Conservation (phyloP, 2,888 invertebrate species). For the Agonopterix arenella region DNA sequence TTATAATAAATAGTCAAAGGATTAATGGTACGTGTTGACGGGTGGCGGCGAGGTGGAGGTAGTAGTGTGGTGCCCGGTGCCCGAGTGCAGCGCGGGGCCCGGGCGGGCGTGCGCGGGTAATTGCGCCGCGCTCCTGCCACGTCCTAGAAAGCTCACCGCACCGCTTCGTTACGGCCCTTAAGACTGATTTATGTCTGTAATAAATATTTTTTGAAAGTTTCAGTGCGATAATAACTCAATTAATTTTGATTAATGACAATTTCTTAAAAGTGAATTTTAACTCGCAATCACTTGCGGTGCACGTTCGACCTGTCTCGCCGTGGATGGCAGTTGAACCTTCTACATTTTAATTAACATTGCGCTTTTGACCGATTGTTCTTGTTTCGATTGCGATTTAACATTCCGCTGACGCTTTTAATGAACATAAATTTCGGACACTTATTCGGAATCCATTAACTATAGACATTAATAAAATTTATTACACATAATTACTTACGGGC, state of each 20-base stretch:
- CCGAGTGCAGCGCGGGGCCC: neutral
- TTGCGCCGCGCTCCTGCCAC: slow-evolving; percentile 39
- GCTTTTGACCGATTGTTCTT: slow-evolving; percentile 56
- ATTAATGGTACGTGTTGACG: no score
- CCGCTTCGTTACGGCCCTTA: slow-evolving; percentile 70
- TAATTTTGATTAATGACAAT: slow-evolving; percentile 76
- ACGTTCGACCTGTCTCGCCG: slow-evolving; percentile 43
- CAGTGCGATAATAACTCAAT: slow-evolving; percentile 76
- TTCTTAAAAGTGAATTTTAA: slow-evolving; percentile 72
- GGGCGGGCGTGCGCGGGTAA: slow-evolving; percentile 22
- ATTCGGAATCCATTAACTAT: slow-evolving; percentile 6
- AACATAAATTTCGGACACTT: slow-evolving; percentile 16
- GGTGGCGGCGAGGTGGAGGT: neutral
- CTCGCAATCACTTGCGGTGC: slow-evolving; percentile 29
- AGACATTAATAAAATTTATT: slow-evolving; percentile 9
- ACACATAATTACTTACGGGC: slow-evolving; percentile 2
- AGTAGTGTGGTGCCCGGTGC: no score
- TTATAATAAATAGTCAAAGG: no score
- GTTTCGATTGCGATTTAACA: slow-evolving; percentile 43
- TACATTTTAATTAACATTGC: slow-evolving; percentile 60
- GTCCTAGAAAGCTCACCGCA: slow-evolving; percentile 67
- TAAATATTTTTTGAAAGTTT: slow-evolving; percentile 75
- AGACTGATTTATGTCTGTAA: slow-evolving; percentile 69
- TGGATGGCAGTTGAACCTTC: slow-evolving; percentile 42
- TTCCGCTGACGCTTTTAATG: slow-evolving; percentile 26